Conservation (phyloP, 1,140 invertebrate genomes). For the Callitettix versicolor region DNA sequence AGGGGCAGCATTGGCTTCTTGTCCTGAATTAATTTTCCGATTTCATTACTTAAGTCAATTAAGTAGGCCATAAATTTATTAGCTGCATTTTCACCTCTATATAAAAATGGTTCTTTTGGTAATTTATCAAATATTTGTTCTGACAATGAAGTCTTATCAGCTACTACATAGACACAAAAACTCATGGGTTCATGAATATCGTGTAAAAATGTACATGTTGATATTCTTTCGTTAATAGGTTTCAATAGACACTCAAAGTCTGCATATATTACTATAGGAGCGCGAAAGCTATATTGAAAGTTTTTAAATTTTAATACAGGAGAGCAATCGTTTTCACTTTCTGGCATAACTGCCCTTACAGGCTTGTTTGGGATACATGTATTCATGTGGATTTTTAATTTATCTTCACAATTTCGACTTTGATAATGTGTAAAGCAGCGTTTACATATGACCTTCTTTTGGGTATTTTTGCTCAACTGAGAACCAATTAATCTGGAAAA, state of each 20-base stretch:
- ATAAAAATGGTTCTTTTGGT: conserved; percentile 6
- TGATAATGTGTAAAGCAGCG: conserved; percentile 11
- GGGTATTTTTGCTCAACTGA: conserved; percentile 1
- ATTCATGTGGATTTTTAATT: conserved; percentile 1
- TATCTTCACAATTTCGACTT: neutral
- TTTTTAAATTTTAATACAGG: conserved; percentile 11
- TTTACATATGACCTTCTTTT: conserved; percentile 4
- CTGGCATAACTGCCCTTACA: neutral
- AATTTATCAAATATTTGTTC: conserved; percentile 2
- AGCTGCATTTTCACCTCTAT: conserved; percentile 4
- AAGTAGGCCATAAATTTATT: conserved; percentile 7
- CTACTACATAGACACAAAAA: conserved; percentile 10
- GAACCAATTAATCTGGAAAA: neutral
- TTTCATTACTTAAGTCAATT: neutral
- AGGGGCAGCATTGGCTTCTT: neutral
- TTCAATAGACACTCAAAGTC: conserved; percentile 13
- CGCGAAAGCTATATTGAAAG: neutral
- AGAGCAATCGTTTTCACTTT: neutral
- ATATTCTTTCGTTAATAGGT: neutral
- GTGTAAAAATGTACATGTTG: neutral
- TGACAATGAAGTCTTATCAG: neutral
- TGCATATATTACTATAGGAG: conserved; percentile 9
- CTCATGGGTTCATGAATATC: conserved; percentile 10
- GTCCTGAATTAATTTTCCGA: neutral
- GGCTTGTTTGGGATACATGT: conserved; percentile 3